Base-by-base conservation (phyloP, 2,888 invertebrate species). In the Crematogaster levior region DNA sequence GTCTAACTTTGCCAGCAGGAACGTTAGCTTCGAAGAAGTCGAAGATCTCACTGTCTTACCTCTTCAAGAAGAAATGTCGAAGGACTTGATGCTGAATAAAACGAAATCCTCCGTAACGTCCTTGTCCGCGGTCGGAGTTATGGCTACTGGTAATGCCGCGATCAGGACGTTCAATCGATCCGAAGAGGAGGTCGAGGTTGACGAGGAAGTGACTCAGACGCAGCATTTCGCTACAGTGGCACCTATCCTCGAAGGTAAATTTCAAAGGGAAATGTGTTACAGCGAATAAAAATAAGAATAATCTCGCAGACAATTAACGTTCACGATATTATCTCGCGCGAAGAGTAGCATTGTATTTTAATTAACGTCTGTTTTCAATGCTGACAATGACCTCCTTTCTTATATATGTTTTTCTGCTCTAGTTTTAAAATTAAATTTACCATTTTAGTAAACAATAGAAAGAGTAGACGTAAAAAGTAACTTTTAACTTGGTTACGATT, bases 201-300 rank as follows among this genome's bases (percentile, higher is more conserved):
- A 91, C 83, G 92, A 91, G 53, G 91, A 91, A 46, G 84, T 91
- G 9, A 86, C 88, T 37, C 91, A 92, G 61, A 90, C 92, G 0
- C 90, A 90, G 12, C 73, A 90, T n/a, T 85, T 93, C 60, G 93
- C 90, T 24, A 93, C 93, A 0, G 92, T 92, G 7, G 90, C 93
- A 9, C 92, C 93, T 10, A 85, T 93, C 34, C 84, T 93, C 40
- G 92, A 93, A 86, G 92, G 93, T 92, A 84, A 56, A 60, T 34
- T 77, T 66, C 30, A 9, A n/a, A 51, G 34, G 27, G 15, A 34
- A 30, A 12, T n/a, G 10, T 34, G 18, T 43, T 18, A 37, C 15
- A 24, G 12, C 6, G 43, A 73, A 21, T 27, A 43, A 7, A 65
- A 18, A 30, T 30, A 27, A 51, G 24, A 63, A 40, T 63, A 10